Base-by-base conservation (phyloP, 2,888 invertebrate genomes). In the Andrena bucephala region DNA sequence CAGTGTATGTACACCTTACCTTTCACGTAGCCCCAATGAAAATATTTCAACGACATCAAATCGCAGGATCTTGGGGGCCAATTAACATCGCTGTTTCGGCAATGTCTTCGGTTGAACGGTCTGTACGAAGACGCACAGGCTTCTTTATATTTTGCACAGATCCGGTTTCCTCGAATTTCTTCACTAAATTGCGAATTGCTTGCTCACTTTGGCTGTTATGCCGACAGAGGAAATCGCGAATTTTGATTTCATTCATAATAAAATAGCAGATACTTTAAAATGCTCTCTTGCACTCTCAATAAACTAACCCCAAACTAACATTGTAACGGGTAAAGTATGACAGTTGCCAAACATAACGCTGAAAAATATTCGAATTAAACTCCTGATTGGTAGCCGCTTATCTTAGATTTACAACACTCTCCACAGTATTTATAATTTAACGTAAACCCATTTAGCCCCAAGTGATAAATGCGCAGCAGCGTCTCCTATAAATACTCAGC, bases 101-200 rank as follows among this genome's bases (percentile, higher is more conserved):
- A 20, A 52, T 8, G 52, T 52, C 8, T 20, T 52, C 48, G 48
- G 24, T 16, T 48, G 5, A 20, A 42, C 13, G 27, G 27, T 10
- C 65, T 36, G 48, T 24, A 3, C 31, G n/a, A 6, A 16, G 16
- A n/a, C 33, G n/a, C 31, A 1, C 62, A 36, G 36, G 31, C 62
- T 36, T 36, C 4, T 20, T 13, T 65, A 31, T 52, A 67, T 52
- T 52, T 13, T 52, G 20, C 16, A 67, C 31, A 67, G 66, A 31
- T 67, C 67, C 31, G 54, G 16, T 54, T 68, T 36, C 5, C 29
- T 27, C 66, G 20, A 29, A 50, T 50, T 13, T 50, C 6, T 3
- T 31, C 29, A 36, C 54, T 31, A 24, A 68, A 68, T 36, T 68
- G 20, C 68, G 4, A 68, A 68, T 54, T 68, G 54, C 24, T 6